Evolutionary conservation across 2,888 invertebrate species (phyloP).

Genomic region (Prenolepis imparis): DNA sequence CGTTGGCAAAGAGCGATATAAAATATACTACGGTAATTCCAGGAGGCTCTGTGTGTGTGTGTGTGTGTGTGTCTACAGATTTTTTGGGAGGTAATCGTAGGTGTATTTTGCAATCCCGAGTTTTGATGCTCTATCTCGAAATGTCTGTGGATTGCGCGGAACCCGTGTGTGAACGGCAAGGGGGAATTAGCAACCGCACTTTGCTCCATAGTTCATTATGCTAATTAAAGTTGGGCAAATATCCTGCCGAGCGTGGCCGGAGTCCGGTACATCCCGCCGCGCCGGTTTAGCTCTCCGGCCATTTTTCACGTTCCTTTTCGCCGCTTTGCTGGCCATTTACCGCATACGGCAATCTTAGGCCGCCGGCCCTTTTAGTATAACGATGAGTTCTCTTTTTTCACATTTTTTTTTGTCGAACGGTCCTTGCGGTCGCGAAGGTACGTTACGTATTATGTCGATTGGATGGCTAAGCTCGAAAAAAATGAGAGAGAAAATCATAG

Average conservation of each 20-base stretch:
- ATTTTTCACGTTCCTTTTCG: slow-evolving; percentile 24
- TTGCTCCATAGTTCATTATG: slow-evolving; percentile 76
- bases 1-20: slow-evolving; percentile 26
- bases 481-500: not conserved
- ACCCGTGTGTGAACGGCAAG: slow-evolving; percentile 22
- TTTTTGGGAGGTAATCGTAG: slow-evolving; percentile 27
- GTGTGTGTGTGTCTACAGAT: not conserved
- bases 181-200: slow-evolving; percentile 73
- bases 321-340: slow-evolving; percentile 63
- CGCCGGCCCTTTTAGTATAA: slow-evolving; percentile 30
- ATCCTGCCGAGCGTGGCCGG: slow-evolving; percentile 61
- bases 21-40: not conserved
- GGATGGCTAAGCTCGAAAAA: not conserved
- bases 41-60: not conserved
- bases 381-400: slow-evolving; percentile 52
- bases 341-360: slow-evolving; percentile 70
- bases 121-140: slow-evolving; percentile 56
- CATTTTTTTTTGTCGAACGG: slow-evolving; percentile 63
- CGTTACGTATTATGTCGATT: slow-evolving; percentile 23
- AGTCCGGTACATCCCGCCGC: slow-evolving; percentile 44
- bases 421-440: slow-evolving; percentile 61
- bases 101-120: slow-evolving; percentile 39
- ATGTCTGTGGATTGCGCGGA: slow-evolving; percentile 60
- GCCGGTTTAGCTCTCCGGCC: slow-evolving; percentile 33
- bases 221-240: slow-evolving; percentile 78